A percentile compares a stretch with the other conserved stretches of the same genome.
These are phyloP conservation scores for Drosophila willistoni DNA, from an alignment of 1,140 invertebrate species.

Conservation along the genomic window DNA sequence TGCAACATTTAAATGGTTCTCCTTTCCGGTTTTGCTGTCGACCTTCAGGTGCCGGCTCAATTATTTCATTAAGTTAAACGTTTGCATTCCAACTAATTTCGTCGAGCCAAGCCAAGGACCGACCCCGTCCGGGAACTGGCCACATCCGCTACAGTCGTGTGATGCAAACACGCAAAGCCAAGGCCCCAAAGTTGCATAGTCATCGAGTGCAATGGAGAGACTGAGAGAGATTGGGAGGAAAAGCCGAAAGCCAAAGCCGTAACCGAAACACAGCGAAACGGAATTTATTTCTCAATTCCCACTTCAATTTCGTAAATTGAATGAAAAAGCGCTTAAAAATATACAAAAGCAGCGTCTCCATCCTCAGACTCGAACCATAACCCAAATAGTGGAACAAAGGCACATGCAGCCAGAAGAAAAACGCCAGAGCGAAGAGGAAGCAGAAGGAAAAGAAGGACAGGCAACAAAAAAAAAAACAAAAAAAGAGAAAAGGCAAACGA, in stretches of 20 bases:
- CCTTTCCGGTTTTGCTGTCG: conserved; percentile 63
- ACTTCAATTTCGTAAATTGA: conserved; percentile 83
- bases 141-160: conserved; percentile 66
- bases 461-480: conserved; percentile 43
- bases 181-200: conserved; percentile 16
- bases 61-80: conserved; percentile 81
- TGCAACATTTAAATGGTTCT: conserved; percentile 68
- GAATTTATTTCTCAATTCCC: conserved; percentile 83
- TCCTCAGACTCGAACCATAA: conserved; percentile 42
- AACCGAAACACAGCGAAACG: conserved; percentile 67
- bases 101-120: conserved; percentile 34
- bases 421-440: neutral
- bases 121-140: conserved; percentile 28
- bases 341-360: conserved; percentile 74
- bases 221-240: conserved; percentile 31
- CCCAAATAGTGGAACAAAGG: conserved; percentile 76
- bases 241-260: conserved; percentile 22
- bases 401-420: conserved; percentile 31
- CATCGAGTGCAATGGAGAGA: conserved; percentile 29
- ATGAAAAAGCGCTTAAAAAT: conserved; percentile 82
- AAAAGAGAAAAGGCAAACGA: conserved; percentile 61
- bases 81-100: conserved; percentile 82
- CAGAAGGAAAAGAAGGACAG: conserved; percentile 40
- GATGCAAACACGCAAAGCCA: conserved; percentile 52
- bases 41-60: conserved; percentile 75